A percentile compares a stretch with the other conserved stretches of the same genome.
These are phyloP conservation scores for Ctenopoma multispine DNA, from an alignment of 2,797 vertebrate genomes.

Conservation along the genomic window DNA sequence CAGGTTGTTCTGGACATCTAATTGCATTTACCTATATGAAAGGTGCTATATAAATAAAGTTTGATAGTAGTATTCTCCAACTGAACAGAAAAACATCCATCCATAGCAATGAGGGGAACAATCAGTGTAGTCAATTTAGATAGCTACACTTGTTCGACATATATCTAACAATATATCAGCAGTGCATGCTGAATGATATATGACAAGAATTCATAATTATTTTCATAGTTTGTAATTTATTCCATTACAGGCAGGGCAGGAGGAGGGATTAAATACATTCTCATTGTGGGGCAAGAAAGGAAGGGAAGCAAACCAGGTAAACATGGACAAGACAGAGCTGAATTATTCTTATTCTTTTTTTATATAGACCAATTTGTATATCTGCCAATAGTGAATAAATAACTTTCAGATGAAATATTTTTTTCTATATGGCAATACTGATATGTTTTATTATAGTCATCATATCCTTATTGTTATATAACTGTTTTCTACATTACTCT, in stretches of 20 bases:
- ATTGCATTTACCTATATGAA: no score
- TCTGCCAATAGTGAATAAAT: slow-evolving; percentile 81
- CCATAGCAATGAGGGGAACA: no score
- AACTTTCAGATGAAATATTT: slow-evolving; percentile 73
- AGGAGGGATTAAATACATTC: slow-evolving; percentile 84
- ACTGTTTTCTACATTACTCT: slow-evolving; percentile 78
- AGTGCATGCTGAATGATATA: slow-evolving; percentile 22
- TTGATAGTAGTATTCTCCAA: no score
- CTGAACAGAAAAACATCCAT: no score
- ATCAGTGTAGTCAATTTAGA: background rate
- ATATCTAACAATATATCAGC: no score
- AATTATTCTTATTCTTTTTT: slow-evolving; percentile 77
- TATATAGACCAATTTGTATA: slow-evolving; percentile 79
- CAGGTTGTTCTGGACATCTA: no score
- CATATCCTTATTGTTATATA: slow-evolving; percentile 79
- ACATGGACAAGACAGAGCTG: slow-evolving; percentile 83
- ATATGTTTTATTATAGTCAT: slow-evolving; percentile 81
- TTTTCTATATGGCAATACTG: slow-evolving; percentile 74
- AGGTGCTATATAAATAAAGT: no score
- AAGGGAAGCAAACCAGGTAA: slow-evolving; percentile 83
- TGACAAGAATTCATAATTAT: slow-evolving; percentile 39
- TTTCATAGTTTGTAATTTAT: slow-evolving; percentile 82
- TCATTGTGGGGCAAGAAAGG: slow-evolving; percentile 79
- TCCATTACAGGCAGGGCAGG: slow-evolving; percentile 83
- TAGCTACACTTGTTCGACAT: no score